A percentile compares a stretch with the other conserved stretches of the same genome.
Evolutionary conservation across 2,888 invertebrate species (phyloP).

Genomic region (Netelia melanura): DNA sequence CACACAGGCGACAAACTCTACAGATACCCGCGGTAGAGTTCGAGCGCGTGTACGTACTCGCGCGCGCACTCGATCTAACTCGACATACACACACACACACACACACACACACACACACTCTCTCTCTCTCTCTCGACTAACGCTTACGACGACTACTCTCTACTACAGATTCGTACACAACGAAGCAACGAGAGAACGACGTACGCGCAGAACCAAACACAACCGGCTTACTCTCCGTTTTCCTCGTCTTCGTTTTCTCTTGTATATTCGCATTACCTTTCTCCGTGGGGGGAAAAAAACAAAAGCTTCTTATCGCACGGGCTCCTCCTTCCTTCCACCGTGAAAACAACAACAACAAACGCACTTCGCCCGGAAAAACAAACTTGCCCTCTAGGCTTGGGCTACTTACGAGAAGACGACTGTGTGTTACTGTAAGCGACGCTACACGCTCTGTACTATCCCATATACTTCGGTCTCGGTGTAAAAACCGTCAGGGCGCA

Average conservation of each 20-base stretch:
- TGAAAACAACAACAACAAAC: constrained; percentile 32
- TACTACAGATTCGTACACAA: constrained; percentile 66
- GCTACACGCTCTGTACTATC: constrained; percentile 64
- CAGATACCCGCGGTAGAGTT: neutral
- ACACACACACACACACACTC: constrained; percentile 9
- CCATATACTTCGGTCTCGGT: constrained; percentile 60
- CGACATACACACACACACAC: constrained; percentile 23
- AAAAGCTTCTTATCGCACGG: constrained; percentile 19
- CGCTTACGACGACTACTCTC: constrained; percentile 13
- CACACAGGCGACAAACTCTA: constrained; percentile 11
- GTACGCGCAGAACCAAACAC: constrained; percentile 35
- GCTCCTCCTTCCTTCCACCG: constrained; percentile 17
- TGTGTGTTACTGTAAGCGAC: constrained; percentile 58
- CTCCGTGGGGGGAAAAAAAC: constrained; percentile 17
- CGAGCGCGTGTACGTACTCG: neutral
- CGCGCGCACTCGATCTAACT: constrained; percentile 64
- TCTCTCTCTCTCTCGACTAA: neutral
- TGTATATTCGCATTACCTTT: constrained; percentile 58
- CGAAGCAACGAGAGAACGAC: constrained; percentile 46
- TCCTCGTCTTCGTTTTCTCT: constrained; percentile 10
- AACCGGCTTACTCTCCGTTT: constrained; percentile 33
- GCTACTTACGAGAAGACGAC: constrained; percentile 55
- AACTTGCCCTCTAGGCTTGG: constrained; percentile 33
- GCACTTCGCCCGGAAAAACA: constrained; percentile 28
- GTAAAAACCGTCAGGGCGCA: constrained; percentile 66